Base-by-base conservation (phyloP, 2,113 vertebrate species). In the Lethenteron reissneri region DNA sequence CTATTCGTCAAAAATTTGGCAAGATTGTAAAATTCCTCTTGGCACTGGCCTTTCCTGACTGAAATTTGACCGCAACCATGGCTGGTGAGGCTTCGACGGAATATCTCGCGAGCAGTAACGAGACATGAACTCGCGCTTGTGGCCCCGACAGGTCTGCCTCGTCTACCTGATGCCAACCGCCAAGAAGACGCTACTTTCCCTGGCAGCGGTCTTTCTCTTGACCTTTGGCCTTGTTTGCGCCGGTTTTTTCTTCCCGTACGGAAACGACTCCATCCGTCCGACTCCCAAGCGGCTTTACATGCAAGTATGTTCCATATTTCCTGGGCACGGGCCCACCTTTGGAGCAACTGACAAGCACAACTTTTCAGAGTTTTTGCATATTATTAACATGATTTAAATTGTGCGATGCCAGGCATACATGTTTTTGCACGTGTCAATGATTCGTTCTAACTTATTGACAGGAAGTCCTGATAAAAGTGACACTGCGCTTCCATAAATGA, bases 281-380 rank as follows among this genome's bases (percentile, higher is more conserved):
- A 87, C 85, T 62, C 94, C 94, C 62, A 96, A 96, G 75, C 79
- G 94, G 70, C 79, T 99, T 71, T 89, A 92, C 78, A 77, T 97
- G 25, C 92, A 99, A 92, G 94, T 94, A 79, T 79, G 78, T 71
- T 72, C 19, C 56, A 2, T 13, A 71, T 71, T 76, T 1, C 12
- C 41, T 41, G 41, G 41, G 41, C 41, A 41, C 41, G 41, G 41
- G 5, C 41, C 41, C 41, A 5, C 41, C 41, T 41, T 41, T 41
- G 41, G 41, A 41, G 41, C 6, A 41, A 41, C 41, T 41, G 41
- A 41, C 41, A 41, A 41, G 41, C 41, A 41, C 41, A 41, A 41
- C 41, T 41, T 41, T 41, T 41, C 41, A 41, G 41, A 41, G 41
- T 41, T 3, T 41, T 41, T 41, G 41, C 41, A 41, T 41, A 41